Percentiles rank a stretch among this genome's conserved stretches.
These are phyloP conservation scores for Gonioctena quinquepunctata DNA, from an alignment of 1,140 invertebrate species.

Conservation along the genomic window DNA sequence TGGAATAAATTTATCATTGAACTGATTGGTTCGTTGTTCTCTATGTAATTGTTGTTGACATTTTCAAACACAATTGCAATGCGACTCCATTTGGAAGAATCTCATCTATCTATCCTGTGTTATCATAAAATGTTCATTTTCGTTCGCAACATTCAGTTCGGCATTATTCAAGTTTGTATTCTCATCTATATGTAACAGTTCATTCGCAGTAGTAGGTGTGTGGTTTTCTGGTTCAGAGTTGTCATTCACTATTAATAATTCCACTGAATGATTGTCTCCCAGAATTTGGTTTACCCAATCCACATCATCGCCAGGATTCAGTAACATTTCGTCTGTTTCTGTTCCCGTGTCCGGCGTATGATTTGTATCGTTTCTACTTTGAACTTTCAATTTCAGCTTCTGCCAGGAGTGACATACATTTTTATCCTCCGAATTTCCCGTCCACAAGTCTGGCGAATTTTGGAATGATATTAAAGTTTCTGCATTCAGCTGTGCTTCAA, in stretches of 20 bases:
- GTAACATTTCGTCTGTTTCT: not conserved
- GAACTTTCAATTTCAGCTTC: not conserved
- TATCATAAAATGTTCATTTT: not conserved
- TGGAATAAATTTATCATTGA: not conserved
- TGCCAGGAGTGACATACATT: not conserved
- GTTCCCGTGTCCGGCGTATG: not conserved
- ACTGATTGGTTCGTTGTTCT: not conserved
- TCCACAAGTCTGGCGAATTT: not conserved
- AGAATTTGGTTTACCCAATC: not conserved
- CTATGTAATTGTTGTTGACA: no score
- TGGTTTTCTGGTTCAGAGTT: not conserved
- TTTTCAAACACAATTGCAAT: not conserved
- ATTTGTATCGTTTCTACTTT: not conserved
- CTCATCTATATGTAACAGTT: not conserved
- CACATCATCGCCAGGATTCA: not conserved
- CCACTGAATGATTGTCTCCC: not conserved
- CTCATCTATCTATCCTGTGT: not conserved
- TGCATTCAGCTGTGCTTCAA: not conserved
- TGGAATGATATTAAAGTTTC: not conserved
- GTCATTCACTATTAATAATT: not conserved
- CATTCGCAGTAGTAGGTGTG: not conserved
- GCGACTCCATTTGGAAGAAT: not conserved
- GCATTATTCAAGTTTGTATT: not conserved
- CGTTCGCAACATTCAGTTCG: not conserved
- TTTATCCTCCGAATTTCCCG: not conserved